Conservation (phyloP, 1,140 invertebrate species). For the Phocides pigmalion region DNA sequence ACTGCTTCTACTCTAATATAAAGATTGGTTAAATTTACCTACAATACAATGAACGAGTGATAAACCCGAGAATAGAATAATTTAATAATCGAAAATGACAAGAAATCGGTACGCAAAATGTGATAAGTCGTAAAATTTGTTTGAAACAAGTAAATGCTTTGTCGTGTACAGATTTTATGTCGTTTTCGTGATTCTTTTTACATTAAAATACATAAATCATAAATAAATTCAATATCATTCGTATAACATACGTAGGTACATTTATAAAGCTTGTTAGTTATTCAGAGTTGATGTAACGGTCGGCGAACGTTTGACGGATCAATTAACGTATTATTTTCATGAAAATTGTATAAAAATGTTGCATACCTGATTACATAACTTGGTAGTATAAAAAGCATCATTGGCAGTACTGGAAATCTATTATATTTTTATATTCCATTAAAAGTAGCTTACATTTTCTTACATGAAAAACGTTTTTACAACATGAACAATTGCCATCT, state of each 20-base stretch:
- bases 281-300: constrained; percentile 39
- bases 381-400: constrained; percentile 32
- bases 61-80: constrained; percentile 54
- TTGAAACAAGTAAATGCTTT: constrained; percentile 58
- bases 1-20: constrained; percentile 71
- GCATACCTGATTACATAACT: constrained; percentile 10
- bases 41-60: constrained; percentile 59
- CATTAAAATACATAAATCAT: constrained; percentile 62
- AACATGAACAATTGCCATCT: constrained; percentile 4
- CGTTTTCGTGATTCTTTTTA: constrained; percentile 54
- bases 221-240: constrained; percentile 68
- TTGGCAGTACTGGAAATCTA: constrained; percentile 32
- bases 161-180: constrained; percentile 53
- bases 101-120: constrained; percentile 51
- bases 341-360: constrained; percentile 32
- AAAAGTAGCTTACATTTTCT: constrained; percentile 12
- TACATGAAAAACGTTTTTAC: constrained; percentile 10
- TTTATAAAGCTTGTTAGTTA: constrained; percentile 67
- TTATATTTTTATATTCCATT: constrained; percentile 19
- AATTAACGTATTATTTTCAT: constrained; percentile 13
- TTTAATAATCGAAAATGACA: constrained; percentile 63
- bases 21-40: constrained; percentile 61
- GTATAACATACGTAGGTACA: constrained; percentile 65
- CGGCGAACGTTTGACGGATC: constrained; percentile 31
- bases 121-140: constrained; percentile 36